Evolutionary conservation across 2,888 invertebrate species (phyloP), one percentile per base, ranked within the genome.

Genomic region (Vesta saturnalis): DNA sequence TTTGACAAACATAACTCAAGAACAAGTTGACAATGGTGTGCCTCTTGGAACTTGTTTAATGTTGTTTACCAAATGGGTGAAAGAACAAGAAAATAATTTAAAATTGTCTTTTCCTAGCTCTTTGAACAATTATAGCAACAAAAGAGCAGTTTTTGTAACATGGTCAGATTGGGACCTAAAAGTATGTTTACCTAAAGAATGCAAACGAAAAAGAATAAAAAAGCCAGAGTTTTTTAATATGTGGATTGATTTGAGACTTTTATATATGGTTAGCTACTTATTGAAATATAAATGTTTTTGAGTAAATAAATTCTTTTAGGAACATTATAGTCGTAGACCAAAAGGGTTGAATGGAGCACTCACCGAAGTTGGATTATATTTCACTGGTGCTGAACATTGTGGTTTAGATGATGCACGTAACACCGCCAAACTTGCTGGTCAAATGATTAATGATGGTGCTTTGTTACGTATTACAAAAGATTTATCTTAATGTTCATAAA

Each of bases 81-180:
- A 85, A 69, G 84, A 84, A 69, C 82, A 87, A 73, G 80, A 80
- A 72, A 81, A 81, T 49, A 85, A 86, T 68, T 86, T 85, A 60
- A 84, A 85, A 61, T 78, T 87, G 71, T 76, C 76, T 4, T 83
- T 82, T 74, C 77, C 75, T 35, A 67, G 63, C 19, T 65, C 67
- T 64, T 56, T 66, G 23, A 56, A 52, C 14, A 14, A 61, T 22
- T 54, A 61, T 1, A 66, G 65, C 1, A 74, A 80, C 62, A 85
- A 84, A 66, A 85, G 83, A 73, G 86, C 85, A 73, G 84, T 84
- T 3, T 85, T 86, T 74, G 86, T 87, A 52, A 89, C 89, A 23
- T 90, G 90, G 89, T 85, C 86, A 70, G 88, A 90, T 80, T 90
- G 89, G 89, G 90, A 90, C 81, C 85, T 90, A 57, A 86, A 86